These are phyloP conservation scores for Pseudachorutes palmiensis DNA, from an alignment of 1,140 invertebrate species.

Conservation along the genomic window DNA sequence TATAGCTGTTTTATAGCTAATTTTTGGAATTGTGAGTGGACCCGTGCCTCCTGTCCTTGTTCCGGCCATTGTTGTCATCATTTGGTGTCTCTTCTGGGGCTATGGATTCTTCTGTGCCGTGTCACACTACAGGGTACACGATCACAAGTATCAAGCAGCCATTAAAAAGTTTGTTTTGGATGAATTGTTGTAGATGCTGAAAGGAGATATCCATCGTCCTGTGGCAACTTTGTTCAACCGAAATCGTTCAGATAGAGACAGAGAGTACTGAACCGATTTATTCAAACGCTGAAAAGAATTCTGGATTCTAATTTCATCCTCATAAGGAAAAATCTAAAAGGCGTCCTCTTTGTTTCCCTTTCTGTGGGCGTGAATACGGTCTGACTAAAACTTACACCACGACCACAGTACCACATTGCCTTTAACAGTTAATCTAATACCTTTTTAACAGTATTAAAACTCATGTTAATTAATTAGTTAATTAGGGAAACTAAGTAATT, in stretches of 20 bases:
- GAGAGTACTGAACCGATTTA: constrained; percentile 1
- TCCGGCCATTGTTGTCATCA: constrained; percentile 32
- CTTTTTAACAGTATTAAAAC: too few relatives aligned
- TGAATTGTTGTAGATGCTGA: constrained; percentile 34
- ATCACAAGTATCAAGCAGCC: background rate
- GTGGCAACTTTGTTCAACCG: constrained; percentile 18
- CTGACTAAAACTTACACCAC: too few relatives aligned
- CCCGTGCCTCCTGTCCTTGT: constrained; percentile 21
- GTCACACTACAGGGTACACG: constrained; percentile 35
- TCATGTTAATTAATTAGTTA: too few relatives aligned
- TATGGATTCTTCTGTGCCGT: constrained; percentile 37
- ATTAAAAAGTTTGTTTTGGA: constrained; percentile 6
- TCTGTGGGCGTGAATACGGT: too few relatives aligned
- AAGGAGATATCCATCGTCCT: constrained; percentile 37
- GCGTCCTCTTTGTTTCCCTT: too few relatives aligned
- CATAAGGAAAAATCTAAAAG: too few relatives aligned
- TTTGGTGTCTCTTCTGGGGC: constrained; percentile 35
- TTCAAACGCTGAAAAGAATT: too few relatives aligned
- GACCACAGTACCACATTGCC: too few relatives aligned
- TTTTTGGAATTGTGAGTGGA: constrained; percentile 34
- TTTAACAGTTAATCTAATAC: too few relatives aligned
- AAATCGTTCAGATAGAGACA: background rate
- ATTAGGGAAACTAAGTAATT: too few relatives aligned
- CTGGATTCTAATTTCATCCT: too few relatives aligned
- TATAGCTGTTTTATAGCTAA: constrained; percentile 20